Evolutionary conservation across 1,140 invertebrate species (phyloP).

Genomic region (Temnothorax longispinosus): DNA sequence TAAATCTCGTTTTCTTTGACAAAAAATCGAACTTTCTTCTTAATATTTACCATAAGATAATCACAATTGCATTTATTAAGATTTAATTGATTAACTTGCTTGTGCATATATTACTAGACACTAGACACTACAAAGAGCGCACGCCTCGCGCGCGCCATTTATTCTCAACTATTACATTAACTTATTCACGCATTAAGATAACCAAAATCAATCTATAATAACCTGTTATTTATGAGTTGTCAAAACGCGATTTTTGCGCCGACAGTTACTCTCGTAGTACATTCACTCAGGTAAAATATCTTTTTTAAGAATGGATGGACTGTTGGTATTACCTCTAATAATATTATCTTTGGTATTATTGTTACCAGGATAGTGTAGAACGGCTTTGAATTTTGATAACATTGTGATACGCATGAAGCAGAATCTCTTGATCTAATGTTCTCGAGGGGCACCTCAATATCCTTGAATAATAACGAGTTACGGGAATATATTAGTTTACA

Average conservation of each 20-base stretch:
- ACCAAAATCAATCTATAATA: no score
- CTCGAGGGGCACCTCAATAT: background rate
- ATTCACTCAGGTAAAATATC: no score
- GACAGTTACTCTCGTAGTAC: no score
- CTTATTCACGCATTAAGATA: no score
- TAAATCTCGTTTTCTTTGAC: background rate
- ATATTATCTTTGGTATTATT: background rate
- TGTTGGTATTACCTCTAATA: background rate
- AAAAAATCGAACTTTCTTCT: background rate
- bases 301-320: no score
- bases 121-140: no score
- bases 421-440: conserved; percentile 20
- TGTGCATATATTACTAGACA: no score
- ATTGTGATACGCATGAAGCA: conserved; percentile 12
- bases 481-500: conserved; percentile 14
- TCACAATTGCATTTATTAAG: background rate
- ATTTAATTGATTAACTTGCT: background rate
- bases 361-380: conserved; percentile 7
- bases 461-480: conserved; percentile 4
- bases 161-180: no score
- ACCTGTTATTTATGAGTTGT: no score
- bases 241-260: no score
- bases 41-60: background rate
- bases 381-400: conserved; percentile 50
- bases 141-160: no score